Conservation (phyloP, 2,888 invertebrate species). For the Laothoe populi region DNA sequence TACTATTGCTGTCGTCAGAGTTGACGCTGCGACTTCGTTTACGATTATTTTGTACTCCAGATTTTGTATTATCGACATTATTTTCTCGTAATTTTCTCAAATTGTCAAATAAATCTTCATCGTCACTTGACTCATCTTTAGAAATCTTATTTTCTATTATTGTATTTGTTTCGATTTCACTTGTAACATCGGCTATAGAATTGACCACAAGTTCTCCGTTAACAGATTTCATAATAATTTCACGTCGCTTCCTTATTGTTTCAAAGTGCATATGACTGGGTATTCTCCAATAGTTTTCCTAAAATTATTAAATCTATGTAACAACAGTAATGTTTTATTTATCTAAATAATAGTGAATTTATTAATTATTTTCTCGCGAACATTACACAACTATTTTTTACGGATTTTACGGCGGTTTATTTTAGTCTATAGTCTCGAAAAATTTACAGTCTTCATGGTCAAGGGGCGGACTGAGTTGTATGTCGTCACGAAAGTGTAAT, state of each 20-base stretch:
- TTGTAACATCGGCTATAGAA: slow-evolving; percentile 29
- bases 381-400: no score
- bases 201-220: slow-evolving; percentile 77
- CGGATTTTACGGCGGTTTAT: no score
- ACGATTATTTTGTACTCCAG: slow-evolving; percentile 42
- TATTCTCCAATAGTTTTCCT: slow-evolving; percentile 95
- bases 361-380: no score
- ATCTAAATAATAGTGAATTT: no score
- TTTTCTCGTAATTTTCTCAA: slow-evolving; percentile 67
- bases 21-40: slow-evolving; percentile 69
- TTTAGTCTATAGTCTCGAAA: no score
- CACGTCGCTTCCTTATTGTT: slow-evolving; percentile 83
- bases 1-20: slow-evolving; percentile 55
- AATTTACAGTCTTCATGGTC: no score
- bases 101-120: slow-evolving; percentile 74
- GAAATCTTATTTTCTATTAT: slow-evolving; percentile 17
- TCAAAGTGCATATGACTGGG: slow-evolving; percentile 86
- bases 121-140: slow-evolving; percentile 60
- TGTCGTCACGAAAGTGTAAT: no score
- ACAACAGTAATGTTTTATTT: background rate
- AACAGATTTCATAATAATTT: slow-evolving; percentile 83
- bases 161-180: slow-evolving; percentile 28
- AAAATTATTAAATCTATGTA: slow-evolving; percentile 41
- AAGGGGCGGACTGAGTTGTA: no score
- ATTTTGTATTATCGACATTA: slow-evolving; percentile 42